A percentile compares a stretch with the other conserved stretches of the same genome.
Evolutionary conservation across 2,113 vertebrate species (phyloP).

Genomic region (Anhinga anhinga): DNA sequence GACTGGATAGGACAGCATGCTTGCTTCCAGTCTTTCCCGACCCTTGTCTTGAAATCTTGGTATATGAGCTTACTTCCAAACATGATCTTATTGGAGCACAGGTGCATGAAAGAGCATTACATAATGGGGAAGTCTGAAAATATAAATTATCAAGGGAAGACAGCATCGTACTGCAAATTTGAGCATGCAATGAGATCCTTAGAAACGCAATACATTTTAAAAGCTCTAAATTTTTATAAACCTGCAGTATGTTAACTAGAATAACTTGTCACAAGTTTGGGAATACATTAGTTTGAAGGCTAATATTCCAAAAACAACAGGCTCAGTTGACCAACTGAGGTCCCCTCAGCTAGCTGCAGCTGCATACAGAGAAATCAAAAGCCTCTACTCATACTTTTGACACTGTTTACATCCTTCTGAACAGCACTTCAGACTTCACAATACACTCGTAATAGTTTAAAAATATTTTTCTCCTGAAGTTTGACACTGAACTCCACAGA

Average conservation of each 20-base stretch:
- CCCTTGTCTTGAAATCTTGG: neutral
- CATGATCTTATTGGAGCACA: neutral
- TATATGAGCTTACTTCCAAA: neutral
- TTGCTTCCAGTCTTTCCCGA: neutral
- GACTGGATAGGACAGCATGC: neutral
- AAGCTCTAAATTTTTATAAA: neutral
- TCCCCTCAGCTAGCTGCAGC: neutral
- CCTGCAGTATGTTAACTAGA: neutral
- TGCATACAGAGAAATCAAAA: neutral
- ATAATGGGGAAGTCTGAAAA: neutral
- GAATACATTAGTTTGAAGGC: neutral
- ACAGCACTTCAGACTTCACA: neutral
- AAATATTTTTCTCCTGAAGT: neutral
- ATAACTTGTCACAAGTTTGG: neutral
- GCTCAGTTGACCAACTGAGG: neutral
- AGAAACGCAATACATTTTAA: neutral
- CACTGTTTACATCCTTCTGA: neutral
- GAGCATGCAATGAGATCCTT: neutral
- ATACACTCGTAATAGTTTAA: neutral
- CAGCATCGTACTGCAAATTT: neutral
- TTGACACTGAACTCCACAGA: neutral
- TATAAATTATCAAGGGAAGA: neutral
- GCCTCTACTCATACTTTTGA: neutral
- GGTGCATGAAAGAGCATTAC: neutral
- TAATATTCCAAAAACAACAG: neutral